A percentile compares a stretch with the other conserved stretches of the same genome.
Conservation (phyloP, 1,140 invertebrate genomes). For the Drosophila oshimai region DNA sequence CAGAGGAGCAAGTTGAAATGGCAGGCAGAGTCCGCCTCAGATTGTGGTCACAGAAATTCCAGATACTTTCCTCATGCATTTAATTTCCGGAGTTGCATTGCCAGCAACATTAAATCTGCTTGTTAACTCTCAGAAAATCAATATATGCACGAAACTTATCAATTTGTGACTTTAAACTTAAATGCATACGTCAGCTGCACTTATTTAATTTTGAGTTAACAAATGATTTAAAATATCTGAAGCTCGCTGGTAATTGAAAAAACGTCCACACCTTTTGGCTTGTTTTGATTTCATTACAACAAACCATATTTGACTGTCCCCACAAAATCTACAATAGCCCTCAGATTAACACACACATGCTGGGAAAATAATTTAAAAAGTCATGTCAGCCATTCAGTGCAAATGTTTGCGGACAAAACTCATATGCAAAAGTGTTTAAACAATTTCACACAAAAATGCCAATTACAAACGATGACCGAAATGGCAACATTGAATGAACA, state of each 20-base stretch:
- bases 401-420: conserved; percentile 28
- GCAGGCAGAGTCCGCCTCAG: neutral
- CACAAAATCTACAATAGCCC: neutral
- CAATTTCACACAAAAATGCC: conserved; percentile 35
- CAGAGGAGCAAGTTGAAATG: neutral
- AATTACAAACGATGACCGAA: conserved; percentile 41
- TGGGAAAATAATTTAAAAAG: conserved; percentile 36
- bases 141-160: neutral
- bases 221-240: neutral
- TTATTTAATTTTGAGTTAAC: conserved; percentile 2
- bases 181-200: neutral
- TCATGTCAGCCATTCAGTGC: conserved; percentile 1
- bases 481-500: neutral
- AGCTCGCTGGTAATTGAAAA: neutral
- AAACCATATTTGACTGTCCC: conserved; percentile 8
- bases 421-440: conserved; percentile 41
- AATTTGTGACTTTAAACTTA: neutral
- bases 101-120: neutral
- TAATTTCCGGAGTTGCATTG: neutral
- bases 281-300: conserved; percentile 31
- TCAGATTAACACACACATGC: neutral
- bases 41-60: conserved; percentile 15
- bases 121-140: neutral
- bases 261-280: neutral
- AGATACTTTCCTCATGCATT: neutral